Conservation (phyloP, 2,888 invertebrate species). For the Sinohyriopsis cumingii region DNA sequence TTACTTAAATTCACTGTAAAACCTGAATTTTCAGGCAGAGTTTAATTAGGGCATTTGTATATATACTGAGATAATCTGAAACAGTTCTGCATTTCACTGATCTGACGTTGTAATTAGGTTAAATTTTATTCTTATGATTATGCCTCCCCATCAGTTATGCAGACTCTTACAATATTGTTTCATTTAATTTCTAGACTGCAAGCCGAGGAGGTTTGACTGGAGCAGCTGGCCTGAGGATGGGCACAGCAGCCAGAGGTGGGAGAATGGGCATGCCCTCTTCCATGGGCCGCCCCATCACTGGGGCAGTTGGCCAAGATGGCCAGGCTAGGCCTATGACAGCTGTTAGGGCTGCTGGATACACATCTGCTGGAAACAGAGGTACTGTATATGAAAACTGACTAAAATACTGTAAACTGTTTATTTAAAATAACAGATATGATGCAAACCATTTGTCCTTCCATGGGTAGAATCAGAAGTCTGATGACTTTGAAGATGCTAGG, state of each 20-base stretch:
- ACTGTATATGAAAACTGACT: neutral
- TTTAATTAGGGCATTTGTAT: too few relatives aligned
- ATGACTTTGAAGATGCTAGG: too few relatives aligned
- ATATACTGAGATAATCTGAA: too few relatives aligned
- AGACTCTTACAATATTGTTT: too few relatives aligned
- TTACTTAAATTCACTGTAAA: too few relatives aligned
- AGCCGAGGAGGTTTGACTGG: slow-evolving; percentile 27
- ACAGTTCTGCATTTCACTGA: too few relatives aligned
- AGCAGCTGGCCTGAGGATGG: slow-evolving; percentile 34
- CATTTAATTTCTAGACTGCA: slow-evolving; percentile 12
- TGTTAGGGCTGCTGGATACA: slow-evolving; percentile 95
- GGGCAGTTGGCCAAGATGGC: slow-evolving; percentile 62
- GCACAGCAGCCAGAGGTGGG: slow-evolving; percentile 54
- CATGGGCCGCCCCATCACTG: slow-evolving; percentile 67
- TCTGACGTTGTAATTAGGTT: too few relatives aligned
- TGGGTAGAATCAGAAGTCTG: too few relatives aligned
- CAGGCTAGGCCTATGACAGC: slow-evolving; percentile 92
- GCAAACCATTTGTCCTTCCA: neutral
- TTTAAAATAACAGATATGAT: neutral
- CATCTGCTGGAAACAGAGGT: slow-evolving; percentile 79
- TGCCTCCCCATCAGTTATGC: too few relatives aligned
- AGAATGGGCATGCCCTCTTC: slow-evolving; percentile 63
- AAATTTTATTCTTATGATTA: too few relatives aligned
- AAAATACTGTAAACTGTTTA: neutral
- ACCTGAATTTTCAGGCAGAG: too few relatives aligned